phyloP scores from a whole-genome alignment of 2,113 vertebrate genomes.

The Dicerorhinus sumatrensis region DNA sequence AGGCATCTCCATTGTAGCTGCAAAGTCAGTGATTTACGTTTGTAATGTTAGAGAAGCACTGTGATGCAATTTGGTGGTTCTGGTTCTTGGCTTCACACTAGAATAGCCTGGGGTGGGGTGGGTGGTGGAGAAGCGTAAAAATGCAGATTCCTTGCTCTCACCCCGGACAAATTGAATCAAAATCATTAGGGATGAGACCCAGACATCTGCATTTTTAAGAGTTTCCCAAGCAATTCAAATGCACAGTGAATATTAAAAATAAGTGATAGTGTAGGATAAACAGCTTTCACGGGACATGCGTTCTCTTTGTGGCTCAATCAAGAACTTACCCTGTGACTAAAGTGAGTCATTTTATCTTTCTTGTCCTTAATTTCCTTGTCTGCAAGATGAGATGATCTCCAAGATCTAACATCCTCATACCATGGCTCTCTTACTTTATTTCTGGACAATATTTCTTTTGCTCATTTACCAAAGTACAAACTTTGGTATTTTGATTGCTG shows the following conservation, averaged over 20 bases:
- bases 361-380: constrained; percentile 50
- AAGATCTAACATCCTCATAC: constrained; percentile 50
- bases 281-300: constrained; percentile 20
- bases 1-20: neutral
- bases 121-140: neutral
- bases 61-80: neutral
- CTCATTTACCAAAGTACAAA: constrained; percentile 71
- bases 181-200: neutral
- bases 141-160: neutral
- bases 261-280: neutral
- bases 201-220: constrained; percentile 45
- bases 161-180: neutral
- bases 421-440: constrained; percentile 41
- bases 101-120: neutral
- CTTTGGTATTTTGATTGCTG: constrained; percentile 60
- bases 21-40: neutral
- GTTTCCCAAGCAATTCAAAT: neutral
- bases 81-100: neutral
- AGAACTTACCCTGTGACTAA: neutral
- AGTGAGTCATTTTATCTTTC: constrained; percentile 39
- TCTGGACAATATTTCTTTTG: constrained; percentile 64
- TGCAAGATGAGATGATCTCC: constrained; percentile 16
- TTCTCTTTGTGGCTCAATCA: constrained; percentile 41
- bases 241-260: neutral
- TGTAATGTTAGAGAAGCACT: neutral